These are phyloP conservation scores for Drosophila sproati DNA, from an alignment of 1,140 invertebrate genomes.

Conservation along the genomic window DNA sequence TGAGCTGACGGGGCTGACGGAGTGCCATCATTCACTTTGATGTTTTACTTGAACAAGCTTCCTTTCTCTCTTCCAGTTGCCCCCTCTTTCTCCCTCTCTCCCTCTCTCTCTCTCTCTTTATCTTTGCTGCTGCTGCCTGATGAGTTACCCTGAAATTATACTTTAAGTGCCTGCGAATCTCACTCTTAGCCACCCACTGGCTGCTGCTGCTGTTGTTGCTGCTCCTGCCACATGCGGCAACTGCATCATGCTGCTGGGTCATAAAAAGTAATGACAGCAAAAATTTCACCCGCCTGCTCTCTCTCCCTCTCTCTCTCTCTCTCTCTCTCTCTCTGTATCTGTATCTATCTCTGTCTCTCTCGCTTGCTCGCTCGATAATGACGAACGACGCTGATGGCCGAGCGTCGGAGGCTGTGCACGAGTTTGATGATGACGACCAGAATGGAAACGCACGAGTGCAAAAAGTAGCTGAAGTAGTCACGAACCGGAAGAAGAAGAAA, in stretches of 20 bases:
- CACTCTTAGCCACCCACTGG: conserved; percentile 12
- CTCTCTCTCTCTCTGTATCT: not conserved
- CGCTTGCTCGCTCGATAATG: conserved; percentile 63
- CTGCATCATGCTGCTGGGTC: conserved; percentile 72
- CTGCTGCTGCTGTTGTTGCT: not conserved
- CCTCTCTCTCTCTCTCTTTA: not conserved
- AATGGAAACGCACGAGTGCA: conserved; percentile 17
- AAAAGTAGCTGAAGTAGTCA: conserved; percentile 44
- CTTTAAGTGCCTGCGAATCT: conserved; percentile 63
- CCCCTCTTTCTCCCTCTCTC: conserved; percentile 9
- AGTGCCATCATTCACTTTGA: conserved; percentile 71
- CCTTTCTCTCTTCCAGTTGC: not conserved
- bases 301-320: not conserved
- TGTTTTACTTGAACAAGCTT: conserved; percentile 63
- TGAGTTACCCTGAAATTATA: conserved; percentile 73
- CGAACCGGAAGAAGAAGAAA: conserved; percentile 5
- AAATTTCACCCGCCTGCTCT: conserved; percentile 41
- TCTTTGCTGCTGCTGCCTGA: conserved; percentile 34
- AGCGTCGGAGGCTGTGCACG: conserved; percentile 12
- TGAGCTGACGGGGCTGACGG: conserved; percentile 5
- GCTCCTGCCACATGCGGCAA: conserved; percentile 57
- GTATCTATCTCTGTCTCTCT: not conserved
- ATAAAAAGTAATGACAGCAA: conserved; percentile 80
- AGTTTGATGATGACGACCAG: conserved; percentile 6
- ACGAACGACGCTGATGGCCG: conserved; percentile 38